Base-by-base conservation (phyloP, 1,140 invertebrate species). In the Magallana gigas region DNA sequence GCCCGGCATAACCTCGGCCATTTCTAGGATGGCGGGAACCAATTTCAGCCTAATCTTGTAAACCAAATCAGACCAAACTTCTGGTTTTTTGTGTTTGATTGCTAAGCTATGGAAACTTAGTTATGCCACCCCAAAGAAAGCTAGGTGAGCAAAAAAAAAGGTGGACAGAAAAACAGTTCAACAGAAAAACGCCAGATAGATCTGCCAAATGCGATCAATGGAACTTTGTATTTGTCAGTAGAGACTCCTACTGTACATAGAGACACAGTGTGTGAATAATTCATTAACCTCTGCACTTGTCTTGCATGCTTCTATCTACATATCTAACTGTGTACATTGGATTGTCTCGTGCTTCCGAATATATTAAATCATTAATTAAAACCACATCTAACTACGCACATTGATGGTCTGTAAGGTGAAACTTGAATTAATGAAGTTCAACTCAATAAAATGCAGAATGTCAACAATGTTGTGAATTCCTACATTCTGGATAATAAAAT, bases 31-130 rank as follows among this genome's bases (percentile, higher is more conserved):
- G 68, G 18, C 7, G 12, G 11, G 5, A 29, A 12, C 68, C 68
- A 29, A 76, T 29, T 76, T 76, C 4, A 76, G 9, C 29, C 14
- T 76, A 76, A 76, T 76, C 36, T 76, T 76, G 23, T 76, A 76
- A 12, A 76, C 68, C 18, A 36, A 8, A 7, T 29, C 23, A 71
- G 23, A 76, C 23, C 12, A 12, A 29, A 76, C 68, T 29, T 76
- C 68, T 12, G 14, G 18, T 76, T 76, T 71, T 76, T 76, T 12
- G 12, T 29, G 68, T 76, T 76, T 36, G 23, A 76, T 23, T 12
- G 23, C 7, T 29, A 76, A 29, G 23, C 68, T 76, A 76, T 76
- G 23, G 68, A 76, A 23, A 76, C 68, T 76, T 76, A 29, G 68
- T 76, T 14, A 76, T 76, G 68, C 23, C 12, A 76, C 68, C 23